Percentiles rank a stretch among this genome's conserved stretches.
phyloP scores from a whole-genome alignment of 2,797 vertebrate genomes.

The Diplodus puntazzo region DNA sequence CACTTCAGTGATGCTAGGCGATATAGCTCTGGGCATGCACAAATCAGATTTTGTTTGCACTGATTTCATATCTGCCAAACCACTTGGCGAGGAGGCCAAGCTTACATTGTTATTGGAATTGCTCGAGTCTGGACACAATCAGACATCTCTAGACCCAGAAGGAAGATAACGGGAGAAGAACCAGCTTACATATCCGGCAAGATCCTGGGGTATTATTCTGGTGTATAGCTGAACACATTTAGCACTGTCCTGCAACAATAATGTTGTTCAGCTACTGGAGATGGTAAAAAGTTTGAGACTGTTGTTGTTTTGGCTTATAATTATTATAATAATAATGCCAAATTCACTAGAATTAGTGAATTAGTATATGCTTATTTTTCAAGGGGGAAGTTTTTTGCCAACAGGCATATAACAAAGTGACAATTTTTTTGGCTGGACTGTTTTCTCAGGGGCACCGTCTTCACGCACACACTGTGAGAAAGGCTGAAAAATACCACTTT shows the following conservation, averaged over 20 bases:
- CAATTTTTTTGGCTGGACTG: neutral
- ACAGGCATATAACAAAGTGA: slow-evolving; percentile 1
- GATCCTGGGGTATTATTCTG: slow-evolving; percentile 46
- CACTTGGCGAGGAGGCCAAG: slow-evolving; percentile 63
- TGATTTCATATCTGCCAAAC: slow-evolving; percentile 74
- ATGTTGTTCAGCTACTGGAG: slow-evolving; percentile 32
- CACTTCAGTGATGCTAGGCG: slow-evolving; percentile 39
- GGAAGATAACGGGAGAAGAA: slow-evolving; percentile 64
- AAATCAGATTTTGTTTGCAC: slow-evolving; percentile 69
- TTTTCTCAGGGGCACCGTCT: neutral
- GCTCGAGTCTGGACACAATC: slow-evolving; percentile 72
- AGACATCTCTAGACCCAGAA: slow-evolving; percentile 69
- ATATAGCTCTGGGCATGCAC: slow-evolving; percentile 49
- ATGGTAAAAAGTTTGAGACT: slow-evolving; percentile 18
- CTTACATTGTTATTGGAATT: slow-evolving; percentile 71
- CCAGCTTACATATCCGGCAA: slow-evolving; percentile 52
- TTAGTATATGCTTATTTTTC: slow-evolving; percentile 3
- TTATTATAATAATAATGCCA: slow-evolving; percentile 1
- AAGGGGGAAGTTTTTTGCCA: neutral
- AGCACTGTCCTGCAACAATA: slow-evolving; percentile 35
- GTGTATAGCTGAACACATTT: slow-evolving; percentile 36
- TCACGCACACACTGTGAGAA: neutral
- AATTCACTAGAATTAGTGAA: slow-evolving; percentile 9
- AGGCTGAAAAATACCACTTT: neutral
- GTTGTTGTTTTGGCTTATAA: neutral